Evolutionary conservation across 1,140 invertebrate species (phyloP).

Genomic region (Vollenhovia emeryi): DNA sequence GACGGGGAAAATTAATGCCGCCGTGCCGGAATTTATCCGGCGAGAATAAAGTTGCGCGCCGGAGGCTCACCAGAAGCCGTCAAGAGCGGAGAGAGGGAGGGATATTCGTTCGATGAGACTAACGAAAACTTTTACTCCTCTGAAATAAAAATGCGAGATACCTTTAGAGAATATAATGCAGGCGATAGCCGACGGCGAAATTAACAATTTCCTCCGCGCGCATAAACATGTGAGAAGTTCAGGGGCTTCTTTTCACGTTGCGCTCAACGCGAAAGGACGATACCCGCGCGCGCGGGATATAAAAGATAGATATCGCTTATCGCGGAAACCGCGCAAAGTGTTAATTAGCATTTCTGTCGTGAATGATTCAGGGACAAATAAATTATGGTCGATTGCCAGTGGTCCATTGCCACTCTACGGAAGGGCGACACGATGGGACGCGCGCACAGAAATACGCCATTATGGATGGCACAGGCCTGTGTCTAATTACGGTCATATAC

Average conservation of each 20-base stretch:
- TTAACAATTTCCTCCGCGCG: background rate
- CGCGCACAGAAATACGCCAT: conserved; percentile 34
- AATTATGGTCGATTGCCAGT: conserved; percentile 66
- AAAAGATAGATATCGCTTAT: conserved; percentile 19
- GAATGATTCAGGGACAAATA: conserved; percentile 58
- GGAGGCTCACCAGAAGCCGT: too few species aligned
- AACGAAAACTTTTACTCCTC: background rate
- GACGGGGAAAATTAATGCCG: conserved; percentile 59
- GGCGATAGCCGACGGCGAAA: background rate
- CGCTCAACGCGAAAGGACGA: background rate
- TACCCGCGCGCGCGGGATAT: background rate
- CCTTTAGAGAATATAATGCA: background rate
- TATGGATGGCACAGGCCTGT: conserved; percentile 73
- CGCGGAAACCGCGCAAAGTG: conserved; percentile 1
- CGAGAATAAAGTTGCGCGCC: background rate
- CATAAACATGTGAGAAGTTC: background rate
- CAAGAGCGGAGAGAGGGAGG: too few species aligned
- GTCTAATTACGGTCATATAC: conserved; percentile 84
- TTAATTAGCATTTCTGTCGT: conserved; percentile 61
- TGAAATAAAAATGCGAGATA: background rate
- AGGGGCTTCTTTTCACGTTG: background rate
- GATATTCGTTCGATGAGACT: background rate
- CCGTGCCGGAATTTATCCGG: conserved; percentile 59
- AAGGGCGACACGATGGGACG: conserved; percentile 21
- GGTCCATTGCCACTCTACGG: conserved; percentile 53